These are phyloP conservation scores for Enteromius viviparus DNA, from an alignment of 2,797 vertebrate genomes.

Conservation along the genomic window DNA sequence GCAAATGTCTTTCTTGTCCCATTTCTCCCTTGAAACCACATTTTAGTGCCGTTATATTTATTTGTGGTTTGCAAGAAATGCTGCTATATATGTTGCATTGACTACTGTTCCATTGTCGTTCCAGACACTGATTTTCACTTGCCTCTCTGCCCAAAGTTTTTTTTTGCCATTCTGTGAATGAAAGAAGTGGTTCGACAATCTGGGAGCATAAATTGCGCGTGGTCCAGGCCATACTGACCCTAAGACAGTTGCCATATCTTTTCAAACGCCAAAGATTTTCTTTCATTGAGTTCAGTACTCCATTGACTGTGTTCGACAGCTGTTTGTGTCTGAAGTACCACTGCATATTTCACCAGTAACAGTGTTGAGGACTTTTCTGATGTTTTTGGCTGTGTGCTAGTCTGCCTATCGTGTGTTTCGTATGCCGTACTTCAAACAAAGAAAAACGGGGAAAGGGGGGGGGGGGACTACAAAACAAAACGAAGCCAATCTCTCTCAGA, in stretches of 20 bases:
- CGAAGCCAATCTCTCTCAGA: conserved; percentile 49
- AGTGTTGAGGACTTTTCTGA: conserved; percentile 38
- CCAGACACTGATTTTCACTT: conserved; percentile 37
- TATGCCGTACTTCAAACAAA: conserved; percentile 47
- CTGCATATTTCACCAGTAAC: conserved; percentile 28
- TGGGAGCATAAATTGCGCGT: conserved; percentile 47
- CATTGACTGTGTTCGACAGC: conserved; percentile 43
- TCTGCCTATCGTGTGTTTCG: conserved; percentile 50
- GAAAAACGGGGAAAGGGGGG: neutral
- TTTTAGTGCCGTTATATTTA: conserved; percentile 65
- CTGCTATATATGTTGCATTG: conserved; percentile 80
- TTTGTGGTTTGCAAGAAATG: conserved; percentile 75
- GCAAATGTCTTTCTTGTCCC: conserved; percentile 32
- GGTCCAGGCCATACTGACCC: conserved; percentile 58
- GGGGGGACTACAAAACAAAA: conserved; percentile 5
- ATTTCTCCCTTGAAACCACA: conserved; percentile 50
- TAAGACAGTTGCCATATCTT: conserved; percentile 81
- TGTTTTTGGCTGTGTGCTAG: conserved; percentile 45
- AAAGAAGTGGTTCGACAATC: conserved; percentile 82
- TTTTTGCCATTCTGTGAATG: conserved; percentile 66
- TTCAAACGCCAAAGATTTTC: conserved; percentile 85
- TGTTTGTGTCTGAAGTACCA: conserved; percentile 44
- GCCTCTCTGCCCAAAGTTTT: conserved; percentile 48
- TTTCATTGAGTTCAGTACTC: conserved; percentile 70
- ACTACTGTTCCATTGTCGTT: conserved; percentile 70